Percentiles rank a stretch among this genome's conserved stretches.
Evolutionary conservation across 2,113 vertebrate species (phyloP).

Genomic region (Siniperca knerii): DNA sequence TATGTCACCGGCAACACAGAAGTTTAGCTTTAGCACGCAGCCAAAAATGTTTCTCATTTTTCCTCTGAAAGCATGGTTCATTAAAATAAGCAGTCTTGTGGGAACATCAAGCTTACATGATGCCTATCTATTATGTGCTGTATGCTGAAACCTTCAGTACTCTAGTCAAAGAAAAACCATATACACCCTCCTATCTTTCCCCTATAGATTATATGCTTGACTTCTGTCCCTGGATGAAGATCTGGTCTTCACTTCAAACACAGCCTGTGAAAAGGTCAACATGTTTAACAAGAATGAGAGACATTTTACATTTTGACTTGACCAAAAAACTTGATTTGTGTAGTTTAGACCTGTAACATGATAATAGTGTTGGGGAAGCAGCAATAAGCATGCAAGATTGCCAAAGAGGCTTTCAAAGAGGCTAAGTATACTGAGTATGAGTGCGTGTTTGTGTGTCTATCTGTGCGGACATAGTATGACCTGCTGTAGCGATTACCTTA

Average conservation of each 20-base stretch:
- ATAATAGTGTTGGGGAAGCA: not conserved
- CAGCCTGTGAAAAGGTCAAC: not conserved
- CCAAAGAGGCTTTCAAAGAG: not conserved
- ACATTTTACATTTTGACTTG: not conserved
- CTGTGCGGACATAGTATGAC: not conserved
- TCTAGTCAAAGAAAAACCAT: not conserved
- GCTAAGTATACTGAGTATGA: not conserved
- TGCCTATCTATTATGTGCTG: not conserved
- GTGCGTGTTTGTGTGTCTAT: not conserved
- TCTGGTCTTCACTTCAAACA: not conserved
- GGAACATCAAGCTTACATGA: not conserved
- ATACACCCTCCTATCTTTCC: not conserved
- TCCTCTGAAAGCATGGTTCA: not conserved
- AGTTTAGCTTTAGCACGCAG: conserved; percentile 26
- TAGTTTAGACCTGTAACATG: not conserved
- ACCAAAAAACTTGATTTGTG: not conserved
- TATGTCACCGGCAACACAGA: conserved; percentile 28
- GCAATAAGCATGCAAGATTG: not conserved
- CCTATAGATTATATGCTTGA: not conserved
- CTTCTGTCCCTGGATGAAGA: not conserved
- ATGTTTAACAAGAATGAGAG: not conserved
- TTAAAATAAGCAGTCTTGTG: conserved; percentile 30
- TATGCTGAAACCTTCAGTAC: not conserved
- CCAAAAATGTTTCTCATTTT: conserved; percentile 21
- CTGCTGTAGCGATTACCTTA: conserved; percentile 26